Evolutionary conservation across 2,888 invertebrate species (phyloP).

Genomic region (Hydrotaea diabolus): DNA sequence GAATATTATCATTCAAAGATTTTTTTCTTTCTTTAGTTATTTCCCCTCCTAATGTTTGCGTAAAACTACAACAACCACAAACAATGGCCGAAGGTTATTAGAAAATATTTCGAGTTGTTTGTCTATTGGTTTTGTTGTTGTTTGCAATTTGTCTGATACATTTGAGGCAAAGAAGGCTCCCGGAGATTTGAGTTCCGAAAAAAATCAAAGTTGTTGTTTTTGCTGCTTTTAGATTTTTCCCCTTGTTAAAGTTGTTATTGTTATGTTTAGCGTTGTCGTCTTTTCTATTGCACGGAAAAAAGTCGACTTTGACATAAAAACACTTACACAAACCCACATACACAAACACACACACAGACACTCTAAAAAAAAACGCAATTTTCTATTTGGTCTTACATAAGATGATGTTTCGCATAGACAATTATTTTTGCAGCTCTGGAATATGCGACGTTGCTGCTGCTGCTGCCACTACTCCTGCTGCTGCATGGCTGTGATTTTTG

Average conservation of each 20-base stretch:
- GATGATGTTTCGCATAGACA: conserved; percentile 58
- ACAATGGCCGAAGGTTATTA: no score
- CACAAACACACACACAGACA: no score
- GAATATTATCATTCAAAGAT: no score
- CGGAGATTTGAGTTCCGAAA: no score
- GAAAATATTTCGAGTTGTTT: no score
- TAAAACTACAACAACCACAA: no score
- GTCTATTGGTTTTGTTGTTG: background rate
- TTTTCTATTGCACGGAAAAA: background rate
- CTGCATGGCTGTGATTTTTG: background rate
- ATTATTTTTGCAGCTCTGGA: conserved; percentile 36
- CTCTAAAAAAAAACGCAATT: conserved; percentile 61
- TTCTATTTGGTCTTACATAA: conserved; percentile 66
- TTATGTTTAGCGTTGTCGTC: background rate
- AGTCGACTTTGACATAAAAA: no score
- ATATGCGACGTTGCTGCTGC: conserved; percentile 11
- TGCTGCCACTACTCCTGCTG: background rate
- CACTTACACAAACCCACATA: no score
- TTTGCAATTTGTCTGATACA: no score
- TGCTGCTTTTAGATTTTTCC: background rate
- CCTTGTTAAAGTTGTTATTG: conserved; percentile 23
- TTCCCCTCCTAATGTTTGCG: no score
- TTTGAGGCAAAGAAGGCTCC: no score
- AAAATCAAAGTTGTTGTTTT: background rate
- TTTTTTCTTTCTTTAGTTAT: no score